Base-by-base conservation (phyloP, 2,113 vertebrate genomes). In the Sminthopsis crassicaudata region DNA sequence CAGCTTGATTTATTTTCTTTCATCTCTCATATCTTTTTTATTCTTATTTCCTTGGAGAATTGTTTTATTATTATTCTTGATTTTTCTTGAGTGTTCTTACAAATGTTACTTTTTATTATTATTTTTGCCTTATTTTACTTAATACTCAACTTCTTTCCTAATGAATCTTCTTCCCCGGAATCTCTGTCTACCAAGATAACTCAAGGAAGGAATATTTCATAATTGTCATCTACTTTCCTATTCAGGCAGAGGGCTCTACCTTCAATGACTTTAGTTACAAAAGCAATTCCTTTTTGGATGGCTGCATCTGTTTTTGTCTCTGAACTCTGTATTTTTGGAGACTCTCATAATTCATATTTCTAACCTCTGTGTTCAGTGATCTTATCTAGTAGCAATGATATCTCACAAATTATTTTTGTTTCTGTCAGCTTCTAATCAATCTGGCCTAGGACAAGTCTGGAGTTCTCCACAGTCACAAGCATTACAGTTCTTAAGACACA, bases 1-100 rank as follows among this genome's bases (percentile, higher is more conserved):
- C 89, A 54, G 52, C 16, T 95, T 42, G 42, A 90, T 42, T 95
- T 93, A 76, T 42, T 95, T 42, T 53, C 55, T 84, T 36, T 2
- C 91, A 53, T 60, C 88, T 16, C 89, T 89, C 19, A n/a, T 88
- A 50, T 54, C 50, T 92, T 89, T 46, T 93, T 53, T 22, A 89
- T 55, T 92, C 92, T 26, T 2, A 46, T 89, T 91, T 89, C 89
- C 52, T 93, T n/a, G 25, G 55, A 57, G 90, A 27, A 3, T 4
- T 2, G 23, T 94, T 16, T 94, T 3, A 10, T 94, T 2, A 10
- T 94, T 52, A 24, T 95, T 95, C 26, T 57, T 84, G 91, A 46
- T 89, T 76, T 90, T 94, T 12, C 53, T 91, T 88, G 60, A 53
- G 88, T 93, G 92, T 92, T 90, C 67, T 53, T n/a, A 90, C 22